Evolutionary conservation across 2,888 invertebrate genomes (phyloP).

Genomic region (Nowickia ferox): DNA sequence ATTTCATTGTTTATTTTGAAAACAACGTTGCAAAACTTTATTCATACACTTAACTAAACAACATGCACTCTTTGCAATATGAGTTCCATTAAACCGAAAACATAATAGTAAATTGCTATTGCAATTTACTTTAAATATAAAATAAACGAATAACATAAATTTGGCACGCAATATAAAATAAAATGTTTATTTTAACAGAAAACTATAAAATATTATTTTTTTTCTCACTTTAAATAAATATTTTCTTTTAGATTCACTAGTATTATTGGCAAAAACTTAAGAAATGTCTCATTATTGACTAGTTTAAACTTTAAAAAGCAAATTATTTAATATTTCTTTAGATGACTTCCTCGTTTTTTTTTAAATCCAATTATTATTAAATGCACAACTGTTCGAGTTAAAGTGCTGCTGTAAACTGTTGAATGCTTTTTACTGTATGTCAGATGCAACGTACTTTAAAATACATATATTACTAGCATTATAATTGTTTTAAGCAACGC

Average conservation of each 20-base stretch:
- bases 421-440: neutral
- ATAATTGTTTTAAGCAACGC: conserved; percentile 32
- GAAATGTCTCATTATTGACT: conserved; percentile 1
- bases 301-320: neutral
- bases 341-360: conserved; percentile 51
- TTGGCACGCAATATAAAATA: conserved; percentile 19
- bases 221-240: neutral
- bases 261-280: neutral
- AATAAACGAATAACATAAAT: conserved; percentile 23
- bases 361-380: conserved; percentile 26
- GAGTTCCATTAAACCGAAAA: conserved; percentile 27
- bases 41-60: conserved; percentile 31
- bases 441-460: conserved; percentile 41
- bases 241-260: neutral
- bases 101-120: conserved; percentile 34
- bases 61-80: conserved; percentile 49
- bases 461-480: conserved; percentile 25
- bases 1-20: neutral
- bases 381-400: conserved; percentile 48
- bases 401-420: conserved; percentile 63
- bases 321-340: conserved; percentile 36
- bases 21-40: conserved; percentile 34
- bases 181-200: neutral
- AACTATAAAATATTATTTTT: neutral
- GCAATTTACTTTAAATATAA: conserved; percentile 40